Evolutionary conservation across 2,797 vertebrate species (phyloP), one percentile per base, ranked within the genome.

Genomic region (Loris lydekkerianus): DNA sequence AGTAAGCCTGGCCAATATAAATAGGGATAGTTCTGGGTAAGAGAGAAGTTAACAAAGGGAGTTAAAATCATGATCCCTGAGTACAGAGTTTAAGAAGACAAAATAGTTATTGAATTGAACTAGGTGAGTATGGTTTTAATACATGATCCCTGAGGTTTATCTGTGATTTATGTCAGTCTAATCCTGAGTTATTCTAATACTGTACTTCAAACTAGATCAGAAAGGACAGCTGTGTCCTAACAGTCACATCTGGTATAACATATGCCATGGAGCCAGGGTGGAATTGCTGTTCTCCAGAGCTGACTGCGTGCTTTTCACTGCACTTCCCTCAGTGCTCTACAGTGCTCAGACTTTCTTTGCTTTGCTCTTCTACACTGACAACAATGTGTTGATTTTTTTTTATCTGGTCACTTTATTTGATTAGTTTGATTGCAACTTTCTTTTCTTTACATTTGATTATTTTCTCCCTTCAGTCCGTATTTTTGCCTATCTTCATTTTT

Each of bases 381-480:
- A n/a, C 11, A 29, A 6, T 63, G 56, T 81, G 21, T 46, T 77
- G 18, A 82, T 72, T 91, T 93, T 84, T 84, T 87, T 31, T 2
- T 77, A n/a, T n/a, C 70, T 96, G 70, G n/a, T 43, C 5, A 85
- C 72, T 90, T 73, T 91, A 77, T 85, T 93, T 93, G 65, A 14
- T 89, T 81, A 69, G 9, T 67, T 53, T 93, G 78, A 49, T 70
- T 75, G 34, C 37, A 7, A 14, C 46, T 61, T 86, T 61, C 46
- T 82, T 87, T 80, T 89, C 46, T 84, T 76, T 58, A 72, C 25
- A 43, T 83, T 78, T 77, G 70, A 46, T 86, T 70, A 61, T 69
- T 85, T 87, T 40, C 7, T 37, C 23, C 27, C 10, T 70, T 94
- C 65, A 69, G 37, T 89, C 31, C 31, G 2, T 61, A 40, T 56